These are phyloP conservation scores for Microtus pennsylvanicus DNA, from an alignment of 2,113 vertebrate genomes.

Conservation along the genomic window DNA sequence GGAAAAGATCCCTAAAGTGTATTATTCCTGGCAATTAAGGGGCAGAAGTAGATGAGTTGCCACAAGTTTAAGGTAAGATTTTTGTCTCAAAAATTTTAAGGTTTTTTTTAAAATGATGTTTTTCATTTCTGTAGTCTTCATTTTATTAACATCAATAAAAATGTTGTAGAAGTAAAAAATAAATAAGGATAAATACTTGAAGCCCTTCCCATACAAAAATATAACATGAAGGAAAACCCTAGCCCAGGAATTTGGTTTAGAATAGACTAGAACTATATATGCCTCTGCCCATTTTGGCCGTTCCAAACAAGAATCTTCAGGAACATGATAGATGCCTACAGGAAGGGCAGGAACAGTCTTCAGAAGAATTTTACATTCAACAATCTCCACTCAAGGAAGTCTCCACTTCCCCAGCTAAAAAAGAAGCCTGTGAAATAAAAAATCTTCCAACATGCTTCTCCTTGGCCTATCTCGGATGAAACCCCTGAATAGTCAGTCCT, in stretches of 20 bases:
- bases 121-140: not conserved
- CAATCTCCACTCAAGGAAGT: not conserved
- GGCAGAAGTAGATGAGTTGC: too few relatives aligned
- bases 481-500: not conserved
- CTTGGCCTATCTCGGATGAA: not conserved
- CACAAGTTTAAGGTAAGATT: not conserved
- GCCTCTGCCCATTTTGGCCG: not conserved
- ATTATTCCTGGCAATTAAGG: too few relatives aligned
- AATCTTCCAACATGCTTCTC: not conserved
- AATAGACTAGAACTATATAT: not conserved
- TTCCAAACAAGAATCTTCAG: not conserved
- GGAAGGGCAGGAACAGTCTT: not conserved
- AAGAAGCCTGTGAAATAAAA: not conserved
- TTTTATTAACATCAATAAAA: not conserved
- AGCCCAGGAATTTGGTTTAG: not conserved
- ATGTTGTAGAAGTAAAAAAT: not conserved
- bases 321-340: not conserved
- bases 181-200: not conserved
- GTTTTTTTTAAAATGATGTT: not conserved
- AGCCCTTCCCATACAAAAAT: not conserved
- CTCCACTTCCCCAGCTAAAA: not conserved
- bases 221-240: not conserved
- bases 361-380: not conserved
- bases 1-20: not conserved
- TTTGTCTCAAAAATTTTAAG: not conserved